A percentile compares a stretch with the other conserved stretches of the same genome.
Evolutionary conservation across 2,113 vertebrate genomes (phyloP).

Genomic region (Trochalopteron elliotii): DNA sequence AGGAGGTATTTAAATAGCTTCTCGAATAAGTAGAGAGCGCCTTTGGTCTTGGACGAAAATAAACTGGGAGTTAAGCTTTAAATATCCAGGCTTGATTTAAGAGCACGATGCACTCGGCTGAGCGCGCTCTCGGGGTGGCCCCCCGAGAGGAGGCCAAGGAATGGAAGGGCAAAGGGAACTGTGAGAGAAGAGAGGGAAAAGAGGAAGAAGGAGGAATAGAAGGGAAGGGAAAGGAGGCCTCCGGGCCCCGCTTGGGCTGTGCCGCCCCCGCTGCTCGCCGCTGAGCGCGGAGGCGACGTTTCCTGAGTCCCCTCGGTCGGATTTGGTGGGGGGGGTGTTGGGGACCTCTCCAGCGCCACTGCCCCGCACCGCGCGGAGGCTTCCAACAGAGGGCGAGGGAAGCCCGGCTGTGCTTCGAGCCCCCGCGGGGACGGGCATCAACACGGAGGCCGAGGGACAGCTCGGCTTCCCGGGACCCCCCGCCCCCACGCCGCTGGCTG

Average conservation of each 20-base stretch:
- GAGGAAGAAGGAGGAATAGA: not conserved
- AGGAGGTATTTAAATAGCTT: constrained; percentile 34
- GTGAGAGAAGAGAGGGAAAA: not conserved
- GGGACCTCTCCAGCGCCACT: not conserved
- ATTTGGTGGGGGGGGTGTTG: not conserved
- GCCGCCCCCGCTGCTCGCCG: not conserved
- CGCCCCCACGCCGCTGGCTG: too few species aligned
- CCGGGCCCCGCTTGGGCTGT: not conserved
- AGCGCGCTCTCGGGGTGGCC: not conserved
- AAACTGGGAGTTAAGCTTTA: constrained; percentile 51
- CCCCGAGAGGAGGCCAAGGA: not conserved
- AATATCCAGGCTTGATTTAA: constrained; percentile 45
- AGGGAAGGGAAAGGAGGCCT: not conserved
- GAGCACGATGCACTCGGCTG: not conserved
- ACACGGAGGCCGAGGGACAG: too few species aligned
- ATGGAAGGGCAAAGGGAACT: not conserved
- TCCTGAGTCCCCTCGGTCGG: not conserved
- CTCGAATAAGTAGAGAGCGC: constrained; percentile 11
- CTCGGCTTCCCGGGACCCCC: too few species aligned
- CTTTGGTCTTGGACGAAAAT: constrained; percentile 48
- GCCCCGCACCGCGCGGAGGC: not conserved
- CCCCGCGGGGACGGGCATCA: not conserved
- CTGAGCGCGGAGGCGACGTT: not conserved
- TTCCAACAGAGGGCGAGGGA: constrained; percentile 24
- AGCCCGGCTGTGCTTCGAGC: not conserved